Conservation (phyloP, 2,888 invertebrate genomes). For the Ceratothoa steindachneri region DNA sequence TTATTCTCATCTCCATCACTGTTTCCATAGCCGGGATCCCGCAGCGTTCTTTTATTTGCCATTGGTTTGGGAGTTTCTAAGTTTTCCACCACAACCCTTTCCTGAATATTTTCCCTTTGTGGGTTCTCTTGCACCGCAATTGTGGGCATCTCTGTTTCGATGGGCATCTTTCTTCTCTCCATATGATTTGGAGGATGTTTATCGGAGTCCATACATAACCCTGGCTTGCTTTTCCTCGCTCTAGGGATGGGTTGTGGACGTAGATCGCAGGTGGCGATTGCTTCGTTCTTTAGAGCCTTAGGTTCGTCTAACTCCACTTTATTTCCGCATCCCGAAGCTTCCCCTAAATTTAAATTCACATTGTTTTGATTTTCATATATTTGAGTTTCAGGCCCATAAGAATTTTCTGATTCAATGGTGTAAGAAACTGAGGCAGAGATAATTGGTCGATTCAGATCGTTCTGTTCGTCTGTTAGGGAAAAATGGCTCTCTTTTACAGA, state of each 20-base stretch:
- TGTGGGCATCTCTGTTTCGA: not conserved
- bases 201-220: not conserved
- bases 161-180: not conserved
- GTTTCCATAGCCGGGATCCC: not conserved
- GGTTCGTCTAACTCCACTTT: too few species aligned
- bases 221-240: slow-evolving; percentile 16
- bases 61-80: not conserved
- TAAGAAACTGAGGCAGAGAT: too few species aligned
- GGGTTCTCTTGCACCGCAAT: not conserved
- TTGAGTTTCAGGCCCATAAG: too few species aligned
- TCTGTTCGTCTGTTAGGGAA: too few species aligned
- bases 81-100: not conserved
- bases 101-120: not conserved
- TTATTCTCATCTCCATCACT: not conserved
- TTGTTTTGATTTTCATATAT: too few species aligned
- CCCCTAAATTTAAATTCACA: too few species aligned
- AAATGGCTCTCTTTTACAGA: too few species aligned
- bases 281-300: too few species aligned
- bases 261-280: too few species aligned
- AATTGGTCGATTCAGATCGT: too few species aligned
- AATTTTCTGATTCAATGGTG: too few species aligned
- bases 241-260: slow-evolving; percentile 17
- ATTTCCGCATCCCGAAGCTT: too few species aligned
- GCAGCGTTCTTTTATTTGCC: not conserved
- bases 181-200: not conserved